These are phyloP conservation scores for Colletes latitarsis DNA, from an alignment of 1,140 invertebrate species.

Conservation along the genomic window DNA sequence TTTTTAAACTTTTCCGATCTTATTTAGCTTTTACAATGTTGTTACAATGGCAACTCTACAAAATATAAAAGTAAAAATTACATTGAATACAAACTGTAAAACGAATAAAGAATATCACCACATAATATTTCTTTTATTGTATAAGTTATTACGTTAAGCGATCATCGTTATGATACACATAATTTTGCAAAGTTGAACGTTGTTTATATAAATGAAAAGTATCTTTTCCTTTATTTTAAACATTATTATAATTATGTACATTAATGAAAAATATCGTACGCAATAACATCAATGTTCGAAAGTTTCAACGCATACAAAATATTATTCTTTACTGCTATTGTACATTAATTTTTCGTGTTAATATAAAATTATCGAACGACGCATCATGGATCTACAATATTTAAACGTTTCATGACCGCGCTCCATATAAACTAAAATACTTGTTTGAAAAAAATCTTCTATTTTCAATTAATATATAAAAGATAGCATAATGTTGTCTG, in stretches of 20 bases:
- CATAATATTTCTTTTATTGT: conserved; percentile 14
- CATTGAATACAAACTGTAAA: not conserved
- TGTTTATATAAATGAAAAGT: conserved; percentile 16
- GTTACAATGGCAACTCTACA: not conserved
- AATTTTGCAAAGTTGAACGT: conserved; percentile 25
- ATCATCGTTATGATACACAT: not conserved
- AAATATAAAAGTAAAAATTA: not conserved
- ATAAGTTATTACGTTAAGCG: not conserved
- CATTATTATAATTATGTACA: conserved; percentile 58
- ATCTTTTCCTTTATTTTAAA: conserved; percentile 1
- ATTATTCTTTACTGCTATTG: conserved; percentile 60
- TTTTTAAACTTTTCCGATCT: not conserved
- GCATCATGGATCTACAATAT: conserved; percentile 59
- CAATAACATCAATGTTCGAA: conserved; percentile 68
- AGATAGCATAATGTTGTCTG: not conserved
- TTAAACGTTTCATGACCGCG: conserved; percentile 18
- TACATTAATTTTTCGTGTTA: conserved; percentile 66
- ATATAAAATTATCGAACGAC: conserved; percentile 70
- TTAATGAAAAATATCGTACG: conserved; percentile 60
- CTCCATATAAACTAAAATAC: not conserved
- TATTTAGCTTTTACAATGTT: not conserved
- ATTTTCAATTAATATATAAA: not conserved
- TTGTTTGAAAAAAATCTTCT: not conserved
- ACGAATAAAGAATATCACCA: conserved; percentile 24
- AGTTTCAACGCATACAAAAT: conserved; percentile 66